Evolutionary conservation across 2,113 vertebrate species (phyloP).

Genomic region (Rallus limicola): DNA sequence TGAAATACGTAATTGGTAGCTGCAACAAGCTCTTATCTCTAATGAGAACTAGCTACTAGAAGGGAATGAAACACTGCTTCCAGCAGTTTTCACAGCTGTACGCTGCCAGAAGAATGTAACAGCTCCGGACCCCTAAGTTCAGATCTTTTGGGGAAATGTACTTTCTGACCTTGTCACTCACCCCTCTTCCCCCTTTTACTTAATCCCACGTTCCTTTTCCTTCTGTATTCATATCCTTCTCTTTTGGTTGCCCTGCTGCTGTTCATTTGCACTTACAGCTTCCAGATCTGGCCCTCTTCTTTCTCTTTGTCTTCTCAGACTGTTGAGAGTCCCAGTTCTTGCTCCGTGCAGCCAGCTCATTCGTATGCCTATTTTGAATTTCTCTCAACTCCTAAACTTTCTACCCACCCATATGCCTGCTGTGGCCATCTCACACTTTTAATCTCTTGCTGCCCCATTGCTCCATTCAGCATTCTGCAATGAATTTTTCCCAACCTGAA

Average conservation of each 20-base stretch:
- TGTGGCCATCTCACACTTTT: not conserved
- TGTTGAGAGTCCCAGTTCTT: not conserved
- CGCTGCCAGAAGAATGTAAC: not conserved
- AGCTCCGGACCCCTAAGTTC: not conserved
- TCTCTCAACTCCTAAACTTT: not conserved
- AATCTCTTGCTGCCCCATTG: not conserved
- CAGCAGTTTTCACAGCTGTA: not conserved
- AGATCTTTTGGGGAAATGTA: not conserved
- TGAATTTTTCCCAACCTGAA: not conserved
- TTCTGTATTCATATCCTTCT: not conserved
- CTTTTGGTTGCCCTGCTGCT: not conserved
- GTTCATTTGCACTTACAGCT: not conserved
- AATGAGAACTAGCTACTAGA: not conserved
- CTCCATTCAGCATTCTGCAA: not conserved
- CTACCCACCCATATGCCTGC: not conserved
- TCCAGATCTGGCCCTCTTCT: not conserved
- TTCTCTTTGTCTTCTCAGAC: not conserved
- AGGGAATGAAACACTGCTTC: not conserved
- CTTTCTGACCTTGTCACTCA: not conserved
- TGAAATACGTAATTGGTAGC: not conserved
- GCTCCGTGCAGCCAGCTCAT: not conserved
- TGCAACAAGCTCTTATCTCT: not conserved
- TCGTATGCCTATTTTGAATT: not conserved
- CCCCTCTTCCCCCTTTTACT: not conserved
- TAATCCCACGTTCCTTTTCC: not conserved